A percentile compares a stretch with the other conserved stretches of the same genome.
Conservation (phyloP, 2,113 vertebrate species). For the Mustelus asterias region DNA sequence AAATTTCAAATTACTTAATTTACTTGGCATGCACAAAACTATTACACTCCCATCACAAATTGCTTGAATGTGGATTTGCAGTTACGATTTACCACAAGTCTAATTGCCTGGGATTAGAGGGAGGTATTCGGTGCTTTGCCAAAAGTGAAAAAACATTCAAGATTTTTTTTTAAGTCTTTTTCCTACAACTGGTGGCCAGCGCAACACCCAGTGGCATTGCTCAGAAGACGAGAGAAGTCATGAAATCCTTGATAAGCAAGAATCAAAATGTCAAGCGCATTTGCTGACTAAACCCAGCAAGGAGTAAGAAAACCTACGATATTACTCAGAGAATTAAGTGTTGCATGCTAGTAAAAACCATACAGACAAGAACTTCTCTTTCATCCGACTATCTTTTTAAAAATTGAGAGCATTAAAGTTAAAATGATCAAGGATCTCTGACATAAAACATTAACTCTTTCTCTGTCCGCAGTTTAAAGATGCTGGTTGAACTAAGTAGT, state of each 20-base stretch:
- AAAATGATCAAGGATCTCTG: neutral
- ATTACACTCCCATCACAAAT: neutral
- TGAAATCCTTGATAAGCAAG: neutral
- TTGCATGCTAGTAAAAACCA: neutral
- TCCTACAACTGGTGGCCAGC: neutral
- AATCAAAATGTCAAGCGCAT: neutral
- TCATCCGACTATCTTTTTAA: neutral
- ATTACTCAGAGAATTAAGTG: neutral
- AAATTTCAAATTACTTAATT: slow-evolving; percentile 6
- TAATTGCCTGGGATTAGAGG: neutral
- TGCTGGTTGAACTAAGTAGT: no score
- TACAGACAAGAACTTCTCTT: neutral
- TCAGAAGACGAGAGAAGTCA: neutral
- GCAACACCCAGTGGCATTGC: neutral
- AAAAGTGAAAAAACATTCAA: neutral
- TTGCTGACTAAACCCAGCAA: neutral
- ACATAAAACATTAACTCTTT: neutral
- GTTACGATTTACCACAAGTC: neutral
- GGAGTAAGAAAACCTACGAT: neutral
- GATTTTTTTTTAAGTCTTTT: neutral
- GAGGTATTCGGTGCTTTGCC: neutral
- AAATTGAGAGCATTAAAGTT: neutral
- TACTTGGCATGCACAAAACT: neutral
- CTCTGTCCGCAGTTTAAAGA: neutral
- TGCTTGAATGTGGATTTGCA: neutral